Conservation (phyloP, 2,113 vertebrate genomes). For the Eleginops maclovinus region DNA sequence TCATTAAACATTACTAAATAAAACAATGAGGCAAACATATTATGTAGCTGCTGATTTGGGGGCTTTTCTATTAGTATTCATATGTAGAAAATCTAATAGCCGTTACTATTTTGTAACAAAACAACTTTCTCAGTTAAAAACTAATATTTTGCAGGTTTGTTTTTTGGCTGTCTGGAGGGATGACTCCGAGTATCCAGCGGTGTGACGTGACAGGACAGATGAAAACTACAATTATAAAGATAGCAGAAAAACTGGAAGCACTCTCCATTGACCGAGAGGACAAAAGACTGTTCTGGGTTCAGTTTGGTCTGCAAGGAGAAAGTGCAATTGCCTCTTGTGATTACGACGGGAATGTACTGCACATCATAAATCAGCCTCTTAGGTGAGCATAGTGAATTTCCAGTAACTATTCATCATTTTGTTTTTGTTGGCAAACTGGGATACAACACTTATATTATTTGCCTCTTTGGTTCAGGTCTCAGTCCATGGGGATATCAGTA, state of each 20-base stretch:
- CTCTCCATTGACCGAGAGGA: conserved; percentile 85
- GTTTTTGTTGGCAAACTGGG: not conserved
- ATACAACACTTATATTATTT: not conserved
- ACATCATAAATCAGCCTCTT: conserved; percentile 74
- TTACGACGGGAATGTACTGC: conserved; percentile 86
- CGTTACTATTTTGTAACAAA: not conserved
- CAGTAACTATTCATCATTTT: not conserved
- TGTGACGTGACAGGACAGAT: conserved; percentile 71
- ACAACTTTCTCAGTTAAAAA: not conserved
- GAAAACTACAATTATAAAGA: conserved; percentile 81
- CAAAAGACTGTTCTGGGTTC: conserved; percentile 89
- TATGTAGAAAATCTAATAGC: not conserved
- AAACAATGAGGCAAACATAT: not conserved
- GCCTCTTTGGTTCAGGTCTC: conserved; percentile 75
- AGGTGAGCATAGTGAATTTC: conserved; percentile 75
- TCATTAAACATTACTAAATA: conserved; percentile 3
- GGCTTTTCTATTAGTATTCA: not conserved
- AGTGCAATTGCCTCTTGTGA: conserved; percentile 84
- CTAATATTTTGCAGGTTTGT: conserved; percentile 83
- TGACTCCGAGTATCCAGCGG: conserved; percentile 83
- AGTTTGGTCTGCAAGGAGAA: conserved; percentile 73
- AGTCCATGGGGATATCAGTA: conserved; percentile 82
- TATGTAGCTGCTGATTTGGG: not conserved
- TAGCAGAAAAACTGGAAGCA: conserved; percentile 72
- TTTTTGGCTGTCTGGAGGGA: conserved; percentile 90